phyloP scores from a whole-genome alignment of 2,888 invertebrate species.

The Patella depressa region DNA sequence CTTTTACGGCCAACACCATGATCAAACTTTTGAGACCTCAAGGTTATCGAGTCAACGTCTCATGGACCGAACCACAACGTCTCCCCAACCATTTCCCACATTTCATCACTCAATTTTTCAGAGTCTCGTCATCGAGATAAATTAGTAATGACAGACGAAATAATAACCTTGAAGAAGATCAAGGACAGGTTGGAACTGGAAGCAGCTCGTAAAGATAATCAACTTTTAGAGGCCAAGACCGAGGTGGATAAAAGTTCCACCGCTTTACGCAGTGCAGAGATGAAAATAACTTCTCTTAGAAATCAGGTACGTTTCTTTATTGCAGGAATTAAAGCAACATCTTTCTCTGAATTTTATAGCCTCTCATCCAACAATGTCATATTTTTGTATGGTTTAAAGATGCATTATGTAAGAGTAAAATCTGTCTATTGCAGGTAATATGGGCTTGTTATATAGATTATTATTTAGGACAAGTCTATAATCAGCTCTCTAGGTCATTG shows the following conservation, averaged over 20 bases:
- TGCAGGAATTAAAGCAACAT: too few species aligned
- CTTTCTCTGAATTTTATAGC: too few species aligned
- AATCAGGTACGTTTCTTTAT: conserved; percentile 55
- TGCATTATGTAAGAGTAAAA: too few species aligned
- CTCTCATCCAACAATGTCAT: too few species aligned
- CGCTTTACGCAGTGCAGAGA: conserved; percentile 62
- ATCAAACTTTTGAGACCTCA: too few species aligned
- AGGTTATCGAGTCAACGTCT: too few species aligned
- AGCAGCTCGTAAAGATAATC: conserved; percentile 54
- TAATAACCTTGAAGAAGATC: conserved; percentile 65
- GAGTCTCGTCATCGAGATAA: conserved; percentile 63
- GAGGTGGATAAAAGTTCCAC: conserved; percentile 63
- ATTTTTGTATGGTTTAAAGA: too few species aligned
- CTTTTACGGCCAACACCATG: too few species aligned
- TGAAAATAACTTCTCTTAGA: conserved; percentile 60
- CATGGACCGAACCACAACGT: not conserved
- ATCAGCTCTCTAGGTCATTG: too few species aligned
- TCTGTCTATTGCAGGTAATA: too few species aligned
- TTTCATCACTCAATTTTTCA: conserved; percentile 26
- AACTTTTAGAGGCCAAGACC: conserved; percentile 58
- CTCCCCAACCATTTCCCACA: not conserved
- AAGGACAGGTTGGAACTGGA: conserved; percentile 61
- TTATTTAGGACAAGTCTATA: too few species aligned
- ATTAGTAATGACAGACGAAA: conserved; percentile 64
- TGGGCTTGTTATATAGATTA: too few species aligned